A percentile compares a stretch with the other conserved stretches of the same genome.
phyloP scores from a whole-genome alignment of 2,888 invertebrate genomes.

The Theretra japonica region DNA sequence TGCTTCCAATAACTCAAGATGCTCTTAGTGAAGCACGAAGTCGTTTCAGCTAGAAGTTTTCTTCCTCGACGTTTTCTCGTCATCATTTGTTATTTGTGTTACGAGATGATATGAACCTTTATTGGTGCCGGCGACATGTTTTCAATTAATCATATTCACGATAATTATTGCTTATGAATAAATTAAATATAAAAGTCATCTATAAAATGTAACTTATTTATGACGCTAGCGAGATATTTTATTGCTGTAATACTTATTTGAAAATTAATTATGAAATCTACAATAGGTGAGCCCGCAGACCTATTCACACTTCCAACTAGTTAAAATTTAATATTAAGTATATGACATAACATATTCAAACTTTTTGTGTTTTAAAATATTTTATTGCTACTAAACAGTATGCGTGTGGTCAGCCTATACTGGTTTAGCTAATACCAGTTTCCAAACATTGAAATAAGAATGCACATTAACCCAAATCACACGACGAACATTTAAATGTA shows the following conservation, averaged over 20 bases:
- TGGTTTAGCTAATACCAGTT: constrained; percentile 7
- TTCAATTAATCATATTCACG: neutral
- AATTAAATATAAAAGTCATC: neutral
- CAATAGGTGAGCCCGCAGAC: neutral
- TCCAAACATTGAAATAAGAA: neutral
- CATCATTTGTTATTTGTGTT: too few relatives aligned
- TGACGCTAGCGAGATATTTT: neutral
- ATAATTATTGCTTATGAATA: neutral
- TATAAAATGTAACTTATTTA: neutral
- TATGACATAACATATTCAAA: neutral
- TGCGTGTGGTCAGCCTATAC: neutral
- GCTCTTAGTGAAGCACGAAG: too few relatives aligned
- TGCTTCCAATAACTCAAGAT: too few relatives aligned
- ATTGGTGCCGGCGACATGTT: neutral
- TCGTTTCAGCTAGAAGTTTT: too few relatives aligned
- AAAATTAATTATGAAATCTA: neutral
- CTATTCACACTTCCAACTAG: neutral
- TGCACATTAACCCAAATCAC: neutral
- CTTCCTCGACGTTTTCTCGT: too few relatives aligned
- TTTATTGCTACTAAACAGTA: constrained; percentile 12
- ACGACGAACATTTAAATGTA: neutral
- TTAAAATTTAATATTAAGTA: neutral
- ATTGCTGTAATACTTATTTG: neutral
- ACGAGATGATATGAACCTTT: too few relatives aligned
- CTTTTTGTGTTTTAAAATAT: neutral